Conservation (phyloP, 2,888 invertebrate genomes). For the Leucophenga maculata region DNA sequence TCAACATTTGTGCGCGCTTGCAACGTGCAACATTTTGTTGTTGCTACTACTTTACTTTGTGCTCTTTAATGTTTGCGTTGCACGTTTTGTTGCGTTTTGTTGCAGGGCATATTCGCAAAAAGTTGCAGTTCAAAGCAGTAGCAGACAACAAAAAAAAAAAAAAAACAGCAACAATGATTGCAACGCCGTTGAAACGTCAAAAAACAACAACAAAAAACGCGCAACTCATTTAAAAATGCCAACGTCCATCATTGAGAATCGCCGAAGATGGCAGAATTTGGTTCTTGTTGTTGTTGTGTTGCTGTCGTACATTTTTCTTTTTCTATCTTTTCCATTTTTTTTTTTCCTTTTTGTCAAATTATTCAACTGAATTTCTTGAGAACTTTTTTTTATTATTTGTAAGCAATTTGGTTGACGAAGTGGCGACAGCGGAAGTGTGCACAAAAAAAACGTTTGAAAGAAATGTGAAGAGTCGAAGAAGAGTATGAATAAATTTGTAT, state of each 20-base stretch:
- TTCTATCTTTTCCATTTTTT: too few species aligned
- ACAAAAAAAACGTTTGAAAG: too few species aligned
- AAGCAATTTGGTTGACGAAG: not conserved
- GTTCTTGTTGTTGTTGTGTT: constrained; percentile 52
- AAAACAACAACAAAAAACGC: constrained; percentile 45
- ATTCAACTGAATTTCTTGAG: constrained; percentile 7
- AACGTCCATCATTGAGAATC: constrained; percentile 67
- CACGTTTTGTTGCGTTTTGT: not conserved
- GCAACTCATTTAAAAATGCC: constrained; percentile 67
- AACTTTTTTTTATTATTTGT: not conserved
- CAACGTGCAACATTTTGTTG: constrained; percentile 36
- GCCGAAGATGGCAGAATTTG: constrained; percentile 66
- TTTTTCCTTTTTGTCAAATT: not conserved
- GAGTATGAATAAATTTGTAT: too few species aligned
- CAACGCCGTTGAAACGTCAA: not conserved
- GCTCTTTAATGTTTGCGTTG: constrained; percentile 8
- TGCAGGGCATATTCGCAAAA: not conserved
- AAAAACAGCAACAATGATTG: not conserved
- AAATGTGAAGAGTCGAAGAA: too few species aligned
- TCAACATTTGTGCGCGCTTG: constrained; percentile 62
- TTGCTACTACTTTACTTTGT: constrained; percentile 18
- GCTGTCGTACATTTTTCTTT: constrained; percentile 49
- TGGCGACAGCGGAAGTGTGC: not conserved
- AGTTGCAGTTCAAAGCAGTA: constrained; percentile 7
- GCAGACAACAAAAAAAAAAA: constrained; percentile 5